Conservation (phyloP, 2,888 invertebrate genomes). For the Drosophila anomalata region DNA sequence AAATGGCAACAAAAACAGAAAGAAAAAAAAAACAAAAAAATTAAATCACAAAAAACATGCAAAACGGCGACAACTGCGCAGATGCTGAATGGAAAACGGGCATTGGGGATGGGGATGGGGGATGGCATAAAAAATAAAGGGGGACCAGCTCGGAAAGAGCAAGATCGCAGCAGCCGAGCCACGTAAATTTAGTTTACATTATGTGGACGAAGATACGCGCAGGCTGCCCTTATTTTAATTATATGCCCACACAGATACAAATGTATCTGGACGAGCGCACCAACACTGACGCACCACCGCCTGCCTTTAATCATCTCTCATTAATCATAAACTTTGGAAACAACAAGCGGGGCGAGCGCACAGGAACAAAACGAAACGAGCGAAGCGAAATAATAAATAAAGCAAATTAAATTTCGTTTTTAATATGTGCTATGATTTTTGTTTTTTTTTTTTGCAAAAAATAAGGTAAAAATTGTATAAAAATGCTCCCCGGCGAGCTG, state of each 20-base stretch:
- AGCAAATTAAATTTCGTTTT: conserved; percentile 63
- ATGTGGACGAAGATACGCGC: conserved; percentile 49
- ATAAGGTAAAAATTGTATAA: conserved; percentile 25
- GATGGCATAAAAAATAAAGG: conserved; percentile 43
- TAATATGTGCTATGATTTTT: conserved; percentile 51
- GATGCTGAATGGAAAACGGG: conserved; percentile 58
- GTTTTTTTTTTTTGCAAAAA: conserved; percentile 16
- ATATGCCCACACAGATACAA: conserved; percentile 22
- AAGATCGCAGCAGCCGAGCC: conserved; percentile 36
- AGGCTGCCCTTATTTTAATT: conserved; percentile 43
- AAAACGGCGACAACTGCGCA: conserved; percentile 76
- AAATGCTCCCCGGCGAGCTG: neutral
- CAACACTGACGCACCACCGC: conserved; percentile 20
- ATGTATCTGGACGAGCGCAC: neutral
- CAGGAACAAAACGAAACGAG: conserved; percentile 24
- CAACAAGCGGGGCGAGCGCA: conserved; percentile 37
- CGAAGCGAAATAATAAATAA: conserved; percentile 40
- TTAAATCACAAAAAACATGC: conserved; percentile 51
- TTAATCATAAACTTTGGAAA: conserved; percentile 74
- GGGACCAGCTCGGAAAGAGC: conserved; percentile 29
- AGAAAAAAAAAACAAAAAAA: conserved; percentile 25
- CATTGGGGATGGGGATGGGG: conserved; percentile 9
- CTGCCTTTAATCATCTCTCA: conserved; percentile 70
- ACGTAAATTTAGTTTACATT: conserved; percentile 73
- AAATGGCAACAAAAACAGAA: conserved; percentile 64